Evolutionary conservation across 2,888 invertebrate species (phyloP), one percentile per base, ranked within the genome.

Genomic region (Ormyrus labotus): DNA sequence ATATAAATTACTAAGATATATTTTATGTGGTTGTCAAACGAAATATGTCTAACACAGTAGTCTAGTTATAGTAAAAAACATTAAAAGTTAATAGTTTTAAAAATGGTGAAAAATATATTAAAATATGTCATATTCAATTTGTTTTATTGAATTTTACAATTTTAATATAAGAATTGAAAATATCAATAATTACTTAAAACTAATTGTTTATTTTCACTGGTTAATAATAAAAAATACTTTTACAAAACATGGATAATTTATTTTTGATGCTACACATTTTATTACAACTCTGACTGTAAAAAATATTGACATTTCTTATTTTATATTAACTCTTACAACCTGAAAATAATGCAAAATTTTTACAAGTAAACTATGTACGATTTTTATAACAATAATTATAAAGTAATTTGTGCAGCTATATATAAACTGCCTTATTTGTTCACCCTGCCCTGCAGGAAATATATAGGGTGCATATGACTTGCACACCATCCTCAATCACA

Each of bases 201-300:
- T 34, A 34, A 34, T 34, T 4, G 34, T 34, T 34, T 34, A 34
- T 34, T 34, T 34, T 34, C 34, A 34, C 34, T 34, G 34, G 34
- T 34, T 34, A 80, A 80, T 67, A 72, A 75, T 72, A 63, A 70
- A 65, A 63, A 50, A 63, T 48, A 71, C 19, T 71, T 68, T 72
- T 81, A 82, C 69, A 47, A 80, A 82, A 82, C 82, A 82, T 80
- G 80, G 69, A 80, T 82, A 81, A 79, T 82, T 82, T 82, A 81
- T 81, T 82, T 80, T 68, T 64, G 63, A 78, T 82, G 48, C 63
- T 82, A 81, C 80, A 80, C 65, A 61, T 81, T 60, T 78, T 63
- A 82, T 78, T 82, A 78, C 76, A 83, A 83, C 82, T 77, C 78
- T 81, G 67, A 61, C 63, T 76, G 79, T 83, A 83, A 83, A 83